Evolutionary conservation across 2,888 invertebrate species (phyloP).

Genomic region (Panzeria rudis): DNA sequence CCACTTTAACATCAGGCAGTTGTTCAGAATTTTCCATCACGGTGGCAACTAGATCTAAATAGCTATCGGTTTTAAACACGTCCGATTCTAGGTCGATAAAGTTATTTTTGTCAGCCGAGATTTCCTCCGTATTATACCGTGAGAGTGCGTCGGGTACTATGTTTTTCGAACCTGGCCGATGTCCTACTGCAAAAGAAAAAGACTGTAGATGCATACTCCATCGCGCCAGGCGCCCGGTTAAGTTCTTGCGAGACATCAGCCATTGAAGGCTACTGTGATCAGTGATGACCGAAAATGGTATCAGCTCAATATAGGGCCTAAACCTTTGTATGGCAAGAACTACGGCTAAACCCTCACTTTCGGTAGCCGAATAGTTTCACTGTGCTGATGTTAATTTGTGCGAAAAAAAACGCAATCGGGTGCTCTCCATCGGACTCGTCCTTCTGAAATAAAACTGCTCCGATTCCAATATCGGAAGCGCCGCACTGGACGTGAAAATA

Average conservation of each 20-base stretch:
- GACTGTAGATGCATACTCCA: conserved; percentile 7
- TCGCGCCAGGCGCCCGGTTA: background rate
- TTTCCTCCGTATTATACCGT: background rate
- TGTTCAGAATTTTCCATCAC: too few relatives aligned
- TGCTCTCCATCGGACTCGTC: background rate
- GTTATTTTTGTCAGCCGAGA: background rate
- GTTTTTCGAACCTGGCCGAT: background rate
- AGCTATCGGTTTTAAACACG: background rate
- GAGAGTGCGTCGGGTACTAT: too few relatives aligned
- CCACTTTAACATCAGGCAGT: too few relatives aligned
- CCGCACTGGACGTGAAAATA: conserved; percentile 23
- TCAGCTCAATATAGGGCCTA: background rate
- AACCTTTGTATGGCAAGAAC: background rate
- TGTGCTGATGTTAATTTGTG: conserved; percentile 3
- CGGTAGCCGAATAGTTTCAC: background rate
- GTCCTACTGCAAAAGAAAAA: background rate
- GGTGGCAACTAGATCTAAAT: too few relatives aligned
- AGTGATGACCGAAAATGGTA: background rate
- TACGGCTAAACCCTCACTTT: background rate
- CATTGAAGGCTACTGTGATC: too few relatives aligned
- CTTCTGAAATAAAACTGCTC: background rate
- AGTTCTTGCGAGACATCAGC: background rate
- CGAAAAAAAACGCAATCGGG: conserved; percentile 22
- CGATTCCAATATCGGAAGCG: conserved; percentile 37
- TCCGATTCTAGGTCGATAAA: background rate